Evolutionary conservation across 2,113 vertebrate genomes (phyloP), one percentile per base, ranked within the genome.

Genomic region (Numida meleagris): DNA sequence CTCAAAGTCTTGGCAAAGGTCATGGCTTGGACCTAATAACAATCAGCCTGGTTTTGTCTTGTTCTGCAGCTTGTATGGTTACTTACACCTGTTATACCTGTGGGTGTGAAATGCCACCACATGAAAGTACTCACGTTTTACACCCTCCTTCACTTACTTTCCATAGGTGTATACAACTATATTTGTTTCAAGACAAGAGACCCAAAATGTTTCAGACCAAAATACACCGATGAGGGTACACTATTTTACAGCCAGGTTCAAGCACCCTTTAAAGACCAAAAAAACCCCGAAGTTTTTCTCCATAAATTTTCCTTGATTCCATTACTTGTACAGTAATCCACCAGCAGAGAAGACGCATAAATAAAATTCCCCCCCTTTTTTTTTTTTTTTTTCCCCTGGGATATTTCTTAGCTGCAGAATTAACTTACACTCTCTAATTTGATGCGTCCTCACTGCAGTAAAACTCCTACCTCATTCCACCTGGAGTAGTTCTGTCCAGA

Each of bases 81-180:
- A 86, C 68, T 93, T 88, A 63, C 16, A 88, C 88, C 86, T 93
- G 76, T 74, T 74, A 67, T 29, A 92, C 46, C 76, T 67, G 34
- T 72, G 89, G 88, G 65, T 88, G 82, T 71, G 89, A 94, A 96
- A 88, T 67, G 25, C 20, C 66, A 71, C 78, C 72, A 86, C 79
- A 61, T 82, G 46, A 89, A 9, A 95, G 27, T 53, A 88, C 21
- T 78, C 36, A 72, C 46, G 34, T 78, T 38, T 89, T 92, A 87
- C n/a, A 84, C 21, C 7, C 43, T 87, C 45, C n/a, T 88, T 73
- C 59, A 59, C 59, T 84, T 85, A 61, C 13, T 85, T 79, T 27
- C 51, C 50, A 57, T 11, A 77, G 50, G 14, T 50, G 17, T 83
- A 77, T 77, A 90, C 71, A 80, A 51, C 10, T 7, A 0, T 0